Evolutionary conservation across 2,113 vertebrate genomes (phyloP), one percentile per base, ranked within the genome.

Genomic region (Vanacampus margaritifer): DNA sequence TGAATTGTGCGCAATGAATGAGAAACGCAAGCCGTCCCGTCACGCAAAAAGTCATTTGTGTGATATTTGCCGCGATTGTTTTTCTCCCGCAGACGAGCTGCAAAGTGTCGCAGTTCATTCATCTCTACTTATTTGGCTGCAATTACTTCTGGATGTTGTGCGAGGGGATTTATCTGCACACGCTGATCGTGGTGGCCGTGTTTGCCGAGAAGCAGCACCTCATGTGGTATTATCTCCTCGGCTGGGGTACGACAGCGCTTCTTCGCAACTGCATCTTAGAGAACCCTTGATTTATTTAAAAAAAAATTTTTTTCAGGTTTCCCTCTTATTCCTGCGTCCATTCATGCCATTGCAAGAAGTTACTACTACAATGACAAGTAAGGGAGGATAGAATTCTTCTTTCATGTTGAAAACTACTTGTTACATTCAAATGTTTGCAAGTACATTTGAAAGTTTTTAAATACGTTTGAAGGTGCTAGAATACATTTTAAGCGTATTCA

Each of bases 131-230:
- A 50, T 95, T 97, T 81, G 94, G 95, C 46, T 99, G 97, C 83
- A 99, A 98, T 78, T 99, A 99, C 89, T 99, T 99, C 69, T 99
- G 97, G 97, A 99, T 99, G 97, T 89, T 99, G 67, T 99, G 97
- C 74, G 97, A 99, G 86, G 97, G 97, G 9, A 95, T 99, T 54
- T 98, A 99, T 81, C 90, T 99, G 62, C 97, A 99, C 70, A 98
- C 97, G 0, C 95, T 99, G 72, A 98, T 99, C 5, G 97, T 99
- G 53, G 97, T 99, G 84, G 97, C 97, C 0, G 97, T 99, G 72
- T 99, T 99, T 81, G 95, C 95, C 0, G 96, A 99, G 88, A 99
- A 99, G 65, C 97, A 98, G 61, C 95, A 97, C 82, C 82, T 98
- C 65, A 92, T 95, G 85, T 99, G 97, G 96, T 99, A 98, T 90